Conservation (phyloP, 2,113 vertebrate genomes). For the Ancistrus triradiatus region DNA sequence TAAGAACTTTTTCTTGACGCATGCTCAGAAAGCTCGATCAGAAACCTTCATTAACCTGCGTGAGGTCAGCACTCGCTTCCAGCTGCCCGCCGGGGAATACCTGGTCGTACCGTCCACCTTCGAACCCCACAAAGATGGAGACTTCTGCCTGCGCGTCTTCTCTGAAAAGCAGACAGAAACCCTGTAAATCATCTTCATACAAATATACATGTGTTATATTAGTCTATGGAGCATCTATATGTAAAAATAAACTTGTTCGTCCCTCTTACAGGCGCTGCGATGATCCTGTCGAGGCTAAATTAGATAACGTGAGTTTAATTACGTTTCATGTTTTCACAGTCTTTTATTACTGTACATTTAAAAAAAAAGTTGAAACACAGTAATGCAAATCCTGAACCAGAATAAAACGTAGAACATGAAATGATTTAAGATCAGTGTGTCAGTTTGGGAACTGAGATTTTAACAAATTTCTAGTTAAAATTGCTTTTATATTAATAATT, state of each 20-base stretch:
- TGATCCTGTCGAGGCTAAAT: conserved; percentile 61
- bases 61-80: conserved; percentile 85
- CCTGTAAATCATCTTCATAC: conserved; percentile 56
- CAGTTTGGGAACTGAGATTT: no score
- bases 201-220: no score
- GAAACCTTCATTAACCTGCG: conserved; percentile 92
- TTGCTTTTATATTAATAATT: no score
- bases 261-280: conserved; percentile 62
- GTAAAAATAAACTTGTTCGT: not conserved
- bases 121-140: conserved; percentile 81
- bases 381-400: no score
- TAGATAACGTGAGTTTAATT: conserved; percentile 59
- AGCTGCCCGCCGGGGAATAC: conserved; percentile 84
- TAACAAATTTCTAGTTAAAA: no score
- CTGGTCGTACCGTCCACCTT: conserved; percentile 89
- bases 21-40: conserved; percentile 79
- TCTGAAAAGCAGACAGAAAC: conserved; percentile 84
- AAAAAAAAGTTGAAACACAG: no score
- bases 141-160: conserved; percentile 91
- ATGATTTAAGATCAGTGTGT: no score
- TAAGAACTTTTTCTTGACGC: conserved; percentile 86
- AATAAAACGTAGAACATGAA: no score
- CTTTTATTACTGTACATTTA: no score
- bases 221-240: no score
- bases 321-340: not conserved